Percentiles rank a stretch among this genome's conserved stretches.
Conservation (phyloP, 2,797 vertebrate species). For the Scomberomorus guttatus region DNA sequence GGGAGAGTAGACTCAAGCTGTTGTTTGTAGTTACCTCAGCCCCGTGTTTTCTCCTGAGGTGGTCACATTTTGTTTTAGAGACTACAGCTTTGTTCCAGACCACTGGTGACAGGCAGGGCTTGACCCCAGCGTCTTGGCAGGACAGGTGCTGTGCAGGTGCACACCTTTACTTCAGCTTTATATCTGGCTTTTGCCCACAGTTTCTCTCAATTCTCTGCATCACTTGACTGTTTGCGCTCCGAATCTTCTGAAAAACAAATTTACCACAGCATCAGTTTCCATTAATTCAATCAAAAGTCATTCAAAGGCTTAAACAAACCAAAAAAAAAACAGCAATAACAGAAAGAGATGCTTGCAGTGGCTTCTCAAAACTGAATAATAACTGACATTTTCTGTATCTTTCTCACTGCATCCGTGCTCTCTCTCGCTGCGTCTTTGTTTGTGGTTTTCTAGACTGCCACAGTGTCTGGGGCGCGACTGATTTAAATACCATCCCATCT, state of each 20-base stretch:
- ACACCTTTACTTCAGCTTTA: slow-evolving; percentile 57
- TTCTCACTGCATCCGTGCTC: slow-evolving; percentile 68
- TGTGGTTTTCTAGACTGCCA: slow-evolving; percentile 77
- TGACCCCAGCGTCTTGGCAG: slow-evolving; percentile 44
- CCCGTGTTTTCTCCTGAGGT: slow-evolving; percentile 73
- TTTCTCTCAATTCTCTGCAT: slow-evolving; percentile 5
- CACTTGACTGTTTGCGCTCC: not conserved
- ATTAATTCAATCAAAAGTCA: slow-evolving; percentile 51
- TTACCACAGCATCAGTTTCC: slow-evolving; percentile 25
- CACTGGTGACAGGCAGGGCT: slow-evolving; percentile 51
- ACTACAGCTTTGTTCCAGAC: slow-evolving; percentile 72
- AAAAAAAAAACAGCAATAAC: slow-evolving; percentile 28
- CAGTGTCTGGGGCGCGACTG: slow-evolving; percentile 77
- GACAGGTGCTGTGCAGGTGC: slow-evolving; percentile 77
- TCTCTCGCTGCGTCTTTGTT: slow-evolving; percentile 79
- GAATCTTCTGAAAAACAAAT: slow-evolving; percentile 38
- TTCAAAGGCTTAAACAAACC: slow-evolving; percentile 50
- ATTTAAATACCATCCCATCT: slow-evolving; percentile 88
- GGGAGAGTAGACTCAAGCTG: slow-evolving; percentile 69
- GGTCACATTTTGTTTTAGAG: slow-evolving; percentile 68
- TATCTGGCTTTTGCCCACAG: slow-evolving; percentile 53
- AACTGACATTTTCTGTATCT: slow-evolving; percentile 76
- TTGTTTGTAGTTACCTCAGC: slow-evolving; percentile 63
- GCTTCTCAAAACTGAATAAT: slow-evolving; percentile 55
- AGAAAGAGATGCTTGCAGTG: slow-evolving; percentile 30